Percentiles rank a stretch among this genome's conserved stretches.
Evolutionary conservation across 2,113 vertebrate species (phyloP).

Genomic region (Eulemur macaco): DNA sequence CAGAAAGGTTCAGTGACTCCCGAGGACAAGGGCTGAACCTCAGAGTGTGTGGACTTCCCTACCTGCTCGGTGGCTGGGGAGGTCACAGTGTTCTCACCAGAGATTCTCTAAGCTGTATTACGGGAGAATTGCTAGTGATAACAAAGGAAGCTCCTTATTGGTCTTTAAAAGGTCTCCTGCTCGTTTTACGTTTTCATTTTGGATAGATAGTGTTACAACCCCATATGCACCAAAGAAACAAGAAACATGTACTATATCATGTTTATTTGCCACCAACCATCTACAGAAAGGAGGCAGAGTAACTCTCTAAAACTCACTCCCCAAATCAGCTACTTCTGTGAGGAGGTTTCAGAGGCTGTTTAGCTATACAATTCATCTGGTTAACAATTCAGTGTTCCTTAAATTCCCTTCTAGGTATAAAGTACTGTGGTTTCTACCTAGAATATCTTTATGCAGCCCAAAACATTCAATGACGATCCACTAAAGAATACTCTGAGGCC

Average conservation of each 20-base stretch:
- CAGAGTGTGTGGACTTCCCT: not conserved
- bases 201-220: not conserved
- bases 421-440: not conserved
- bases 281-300: not conserved
- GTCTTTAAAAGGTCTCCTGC: not conserved
- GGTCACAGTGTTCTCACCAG: fast-evolving
- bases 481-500: not conserved
- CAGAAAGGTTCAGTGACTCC: not conserved
- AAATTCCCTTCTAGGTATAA: not conserved
- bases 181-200: not conserved
- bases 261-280: not conserved
- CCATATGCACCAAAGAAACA: not conserved
- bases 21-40: not conserved
- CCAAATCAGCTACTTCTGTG: not conserved
- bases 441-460: not conserved
- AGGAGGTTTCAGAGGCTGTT: not conserved
- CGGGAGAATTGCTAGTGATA: not conserved
- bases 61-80: not conserved
- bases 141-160: not conserved
- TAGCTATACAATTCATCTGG: not conserved
- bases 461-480: not conserved
- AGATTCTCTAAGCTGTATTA: not conserved
- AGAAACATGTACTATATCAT: not conserved
- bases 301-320: not conserved
- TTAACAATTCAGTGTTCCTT: not conserved